A percentile compares a stretch with the other conserved stretches of the same genome.
phyloP scores from a whole-genome alignment of 2,113 vertebrate genomes.

The Melanostigma gelatinosum region DNA sequence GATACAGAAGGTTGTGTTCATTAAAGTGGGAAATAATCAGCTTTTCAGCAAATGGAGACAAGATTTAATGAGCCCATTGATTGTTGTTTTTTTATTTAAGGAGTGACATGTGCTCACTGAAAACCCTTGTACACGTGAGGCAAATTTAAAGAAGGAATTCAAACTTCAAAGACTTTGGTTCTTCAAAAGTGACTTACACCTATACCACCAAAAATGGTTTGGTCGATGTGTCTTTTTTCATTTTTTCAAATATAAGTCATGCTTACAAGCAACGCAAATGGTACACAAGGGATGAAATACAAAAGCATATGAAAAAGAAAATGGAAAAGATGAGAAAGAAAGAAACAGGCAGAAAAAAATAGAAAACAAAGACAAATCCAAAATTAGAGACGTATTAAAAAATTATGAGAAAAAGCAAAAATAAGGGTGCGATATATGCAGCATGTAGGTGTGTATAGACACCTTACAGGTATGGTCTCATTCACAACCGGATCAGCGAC shows the following conservation, averaged over 20 bases:
- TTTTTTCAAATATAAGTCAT: conserved; percentile 67
- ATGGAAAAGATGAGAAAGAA: conserved; percentile 25
- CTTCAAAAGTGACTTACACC: background rate
- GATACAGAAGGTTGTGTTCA: background rate
- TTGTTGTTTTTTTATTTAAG: background rate
- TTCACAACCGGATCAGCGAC: conserved; percentile 1
- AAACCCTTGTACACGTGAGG: background rate
- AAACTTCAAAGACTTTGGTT: background rate
- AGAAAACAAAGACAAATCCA: conserved; percentile 42
- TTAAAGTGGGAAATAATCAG: background rate
- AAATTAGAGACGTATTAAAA: conserved; percentile 59
- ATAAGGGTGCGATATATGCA: conserved; percentile 8
- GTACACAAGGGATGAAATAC: conserved; percentile 38
- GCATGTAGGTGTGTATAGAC: background rate
- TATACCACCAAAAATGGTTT: conserved; percentile 43
- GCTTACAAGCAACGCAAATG: conserved; percentile 71
- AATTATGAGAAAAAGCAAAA: conserved; percentile 37
- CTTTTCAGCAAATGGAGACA: background rate
- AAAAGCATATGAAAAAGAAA: conserved; percentile 34
- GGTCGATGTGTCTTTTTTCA: conserved; percentile 11
- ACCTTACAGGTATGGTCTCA: background rate
- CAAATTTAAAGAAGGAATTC: conserved; percentile 9
- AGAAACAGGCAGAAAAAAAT: conserved; percentile 42
- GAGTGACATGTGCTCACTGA: background rate
- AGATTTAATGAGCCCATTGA: background rate